phyloP scores from a whole-genome alignment of 2,113 vertebrate genomes.

The Chiloscyllium plagiosum region DNA sequence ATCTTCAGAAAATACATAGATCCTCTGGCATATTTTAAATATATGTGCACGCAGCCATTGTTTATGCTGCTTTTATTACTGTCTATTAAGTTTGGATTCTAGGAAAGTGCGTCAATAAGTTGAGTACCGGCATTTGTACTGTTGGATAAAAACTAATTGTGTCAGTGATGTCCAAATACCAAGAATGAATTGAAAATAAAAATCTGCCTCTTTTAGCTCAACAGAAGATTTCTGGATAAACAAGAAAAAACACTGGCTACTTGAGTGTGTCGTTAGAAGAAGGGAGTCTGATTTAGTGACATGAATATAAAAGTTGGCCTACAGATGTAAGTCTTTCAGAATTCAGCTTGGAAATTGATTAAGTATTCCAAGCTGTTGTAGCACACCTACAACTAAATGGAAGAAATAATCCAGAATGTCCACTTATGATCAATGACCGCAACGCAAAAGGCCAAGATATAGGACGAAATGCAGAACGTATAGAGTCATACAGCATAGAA shows the following conservation, averaged over 20 bases:
- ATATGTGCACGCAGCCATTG: background rate
- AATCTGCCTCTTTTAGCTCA: background rate
- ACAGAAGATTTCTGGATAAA: background rate
- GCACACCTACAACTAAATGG: background rate
- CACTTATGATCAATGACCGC: background rate
- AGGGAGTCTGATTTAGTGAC: background rate
- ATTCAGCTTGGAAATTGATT: background rate
- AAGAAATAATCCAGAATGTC: background rate
- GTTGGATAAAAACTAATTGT: background rate
- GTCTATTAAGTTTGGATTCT: background rate
- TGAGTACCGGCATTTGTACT: background rate
- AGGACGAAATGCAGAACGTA: background rate
- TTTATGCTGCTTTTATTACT: background rate
- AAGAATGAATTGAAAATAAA: background rate
- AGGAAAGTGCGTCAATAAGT: background rate
- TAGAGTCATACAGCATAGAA: background rate
- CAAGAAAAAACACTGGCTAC: background rate
- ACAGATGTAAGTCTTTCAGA: background rate
- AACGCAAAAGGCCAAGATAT: background rate
- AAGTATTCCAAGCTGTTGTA: background rate
- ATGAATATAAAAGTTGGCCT: background rate
- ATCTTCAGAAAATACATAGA: background rate
- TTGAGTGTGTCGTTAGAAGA: background rate
- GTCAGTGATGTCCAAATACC: background rate
- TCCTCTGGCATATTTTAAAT: background rate